Evolutionary conservation across 2,888 invertebrate genomes (phyloP).

Genomic region (Hanleya hanleyi): DNA sequence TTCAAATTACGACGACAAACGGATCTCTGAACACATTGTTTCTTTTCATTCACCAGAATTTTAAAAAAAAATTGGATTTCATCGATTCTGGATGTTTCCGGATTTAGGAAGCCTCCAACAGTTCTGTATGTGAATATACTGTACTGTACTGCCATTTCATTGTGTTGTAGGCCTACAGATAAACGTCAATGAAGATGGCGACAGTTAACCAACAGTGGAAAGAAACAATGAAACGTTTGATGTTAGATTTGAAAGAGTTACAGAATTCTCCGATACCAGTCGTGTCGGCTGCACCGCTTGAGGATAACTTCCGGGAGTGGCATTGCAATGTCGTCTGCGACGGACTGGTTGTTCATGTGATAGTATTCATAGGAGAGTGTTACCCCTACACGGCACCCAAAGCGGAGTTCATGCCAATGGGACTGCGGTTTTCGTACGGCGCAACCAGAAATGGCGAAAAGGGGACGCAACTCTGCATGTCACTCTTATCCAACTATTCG

Average conservation of each 20-base stretch:
- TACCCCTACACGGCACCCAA: not conserved
- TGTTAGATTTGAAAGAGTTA: not conserved
- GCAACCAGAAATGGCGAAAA: not conserved
- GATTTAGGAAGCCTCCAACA: no score
- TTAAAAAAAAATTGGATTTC: no score
- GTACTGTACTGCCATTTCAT: no score
- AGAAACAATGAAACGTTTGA: not conserved
- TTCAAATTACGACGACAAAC: no score
- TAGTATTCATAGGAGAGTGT: not conserved
- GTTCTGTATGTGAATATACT: no score
- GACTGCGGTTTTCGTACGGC: not conserved
- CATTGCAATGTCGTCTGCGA: not conserved
- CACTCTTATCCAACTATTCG: not conserved
- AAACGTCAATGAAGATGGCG: no score
- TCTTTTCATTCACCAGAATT: no score
- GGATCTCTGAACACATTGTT: no score
- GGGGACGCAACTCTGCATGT: not conserved
- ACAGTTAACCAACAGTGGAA: not conserved
- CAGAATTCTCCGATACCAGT: not conserved
- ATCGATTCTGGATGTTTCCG: no score
- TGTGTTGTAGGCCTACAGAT: no score
- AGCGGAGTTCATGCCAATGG: not conserved
- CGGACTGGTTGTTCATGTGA: not conserved
- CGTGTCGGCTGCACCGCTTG: not conserved
- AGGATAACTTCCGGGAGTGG: constrained; percentile 3